Evolutionary conservation across 2,797 vertebrate genomes (phyloP), one percentile per base, ranked within the genome.

Genomic region (Masticophis lateralis): DNA sequence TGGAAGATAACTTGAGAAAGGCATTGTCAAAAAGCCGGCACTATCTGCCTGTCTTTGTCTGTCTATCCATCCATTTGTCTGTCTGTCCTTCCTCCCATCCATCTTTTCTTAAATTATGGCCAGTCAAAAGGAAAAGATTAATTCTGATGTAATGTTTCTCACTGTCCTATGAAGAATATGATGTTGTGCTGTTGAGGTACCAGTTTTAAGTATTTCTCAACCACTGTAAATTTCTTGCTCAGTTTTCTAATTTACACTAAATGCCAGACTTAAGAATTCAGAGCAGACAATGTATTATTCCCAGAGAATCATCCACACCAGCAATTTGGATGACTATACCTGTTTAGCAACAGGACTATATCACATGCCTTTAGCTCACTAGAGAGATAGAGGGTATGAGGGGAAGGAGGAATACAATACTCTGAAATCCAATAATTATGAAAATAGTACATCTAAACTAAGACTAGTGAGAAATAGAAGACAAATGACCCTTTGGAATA

Each of bases 401-500:
- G 32, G 7, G 12, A 2, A 1, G 4, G 20, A 11, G 37, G 8
- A 43, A 43, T 43, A 79, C 18, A 83, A 47, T 79, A 43, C 20
- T 86, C 47, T 89, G 56, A 83, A 88, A n/a, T 88, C 12, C 18
- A 61, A 57, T 89, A 61, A 91, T 61, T 20, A 88, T 79, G 60
- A 79, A 12, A 18, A 83, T 13, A 89, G 12, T 60, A 83, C 22
- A 11, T 79, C 55, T 79, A 87, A 88, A 12, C 25, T 60, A 83
- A 83, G n/a, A 14, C 51, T 87, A 22, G 59, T 3, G 3, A 93
- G 55, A 59, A 37, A 47, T 60, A 32, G 63, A 32, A 92, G 32
- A 93, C 88, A 94, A 95, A 93, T 6, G 88, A 63, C 22, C 5
- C 89, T 94, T 92, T 47, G 87, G 87, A 92, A 53, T 13, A 53